A percentile compares a stretch with the other conserved stretches of the same genome.
These are phyloP conservation scores for Callimorpha dominula DNA, from an alignment of 2,888 invertebrate species.

Conservation along the genomic window DNA sequence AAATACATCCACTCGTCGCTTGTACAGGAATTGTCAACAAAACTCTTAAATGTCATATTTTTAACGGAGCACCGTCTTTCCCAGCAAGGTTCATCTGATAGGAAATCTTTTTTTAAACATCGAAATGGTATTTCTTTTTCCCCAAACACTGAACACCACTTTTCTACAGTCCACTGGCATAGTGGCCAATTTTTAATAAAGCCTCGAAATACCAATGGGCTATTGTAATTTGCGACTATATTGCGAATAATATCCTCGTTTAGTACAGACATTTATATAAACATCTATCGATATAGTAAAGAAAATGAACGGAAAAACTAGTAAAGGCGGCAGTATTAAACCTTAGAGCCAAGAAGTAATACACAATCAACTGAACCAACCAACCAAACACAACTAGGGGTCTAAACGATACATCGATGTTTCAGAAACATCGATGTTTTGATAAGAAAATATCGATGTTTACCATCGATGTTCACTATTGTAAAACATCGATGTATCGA, in stretches of 20 bases:
- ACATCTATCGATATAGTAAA: slow-evolving; percentile 1
- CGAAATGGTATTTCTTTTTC: slow-evolving; percentile 87
- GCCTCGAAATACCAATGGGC: slow-evolving; percentile 85
- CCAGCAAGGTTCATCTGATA: slow-evolving; percentile 90
- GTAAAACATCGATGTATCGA: too few relatives aligned
- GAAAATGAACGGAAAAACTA: not conserved
- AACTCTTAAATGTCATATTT: slow-evolving; percentile 88
- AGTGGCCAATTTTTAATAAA: slow-evolving; percentile 86
- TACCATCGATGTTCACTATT: too few relatives aligned
- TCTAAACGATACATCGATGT: too few relatives aligned
- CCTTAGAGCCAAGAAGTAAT: not conserved
- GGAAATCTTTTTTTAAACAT: slow-evolving; percentile 70
- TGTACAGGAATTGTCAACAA: slow-evolving; percentile 78
- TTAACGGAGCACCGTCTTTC: slow-evolving; percentile 89
- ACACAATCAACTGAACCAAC: not conserved
- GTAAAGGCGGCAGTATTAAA: not conserved
- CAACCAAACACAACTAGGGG: too few relatives aligned
- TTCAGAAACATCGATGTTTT: too few relatives aligned
- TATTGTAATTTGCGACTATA: slow-evolving; percentile 60
- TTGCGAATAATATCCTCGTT: slow-evolving; percentile 65
- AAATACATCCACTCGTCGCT: slow-evolving; percentile 91
- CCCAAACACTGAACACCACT: slow-evolving; percentile 87
- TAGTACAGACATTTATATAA: slow-evolving; percentile 62
- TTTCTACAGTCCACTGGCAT: slow-evolving; percentile 86
- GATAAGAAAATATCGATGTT: too few relatives aligned